Evolutionary conservation across 2,113 vertebrate genomes (phyloP), one percentile per base, ranked within the genome.

Genomic region (Trogon surrucura): DNA sequence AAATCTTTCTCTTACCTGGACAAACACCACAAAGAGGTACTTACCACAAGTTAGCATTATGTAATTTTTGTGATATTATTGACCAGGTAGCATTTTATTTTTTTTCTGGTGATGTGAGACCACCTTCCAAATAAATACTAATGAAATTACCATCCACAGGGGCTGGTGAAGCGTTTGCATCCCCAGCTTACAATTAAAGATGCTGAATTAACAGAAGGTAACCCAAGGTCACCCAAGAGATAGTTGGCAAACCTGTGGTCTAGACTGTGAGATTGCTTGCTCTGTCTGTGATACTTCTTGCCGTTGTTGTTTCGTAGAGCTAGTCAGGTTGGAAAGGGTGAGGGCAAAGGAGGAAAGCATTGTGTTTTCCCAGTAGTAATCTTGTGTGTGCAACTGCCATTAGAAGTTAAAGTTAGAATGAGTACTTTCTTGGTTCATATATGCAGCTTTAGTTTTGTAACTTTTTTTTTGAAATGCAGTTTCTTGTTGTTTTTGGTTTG

Each of bases 81-180:
- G 7, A 11, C 7, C 11, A 69, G 17, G 22, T 75, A 30, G 5
- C 41, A 41, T 18, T 45, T n/a, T 61, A 36, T 11, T 15, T 7
- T 30, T 30, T 44, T 44, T 15, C 29, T 25, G 17, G 6, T 62
- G 13, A 6, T 53, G 8, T 26, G 11, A 64, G 45, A 34, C 38
- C 13, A 22, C 5, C 6, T 90, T 71, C 22, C 15, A 58, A 41
- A 38, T 6, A 58, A 41, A 44, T 6, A 38, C 18, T 53, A 47
- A 30, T 18, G 38, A 44, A 79, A 41, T 32, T 48, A 9, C 19
- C 1, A 1, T 80, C 16, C 20, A 10, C 5, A 0, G 1, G 2
- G 11, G 4, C 8, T 47, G 10, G 36, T 47, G 5, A 72, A 80
- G 8, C 34, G 9, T 79, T 71, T 75, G 30, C 4, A 10, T n/a